phyloP scores from a whole-genome alignment of 2,113 vertebrate species.

The Calypte anna region DNA sequence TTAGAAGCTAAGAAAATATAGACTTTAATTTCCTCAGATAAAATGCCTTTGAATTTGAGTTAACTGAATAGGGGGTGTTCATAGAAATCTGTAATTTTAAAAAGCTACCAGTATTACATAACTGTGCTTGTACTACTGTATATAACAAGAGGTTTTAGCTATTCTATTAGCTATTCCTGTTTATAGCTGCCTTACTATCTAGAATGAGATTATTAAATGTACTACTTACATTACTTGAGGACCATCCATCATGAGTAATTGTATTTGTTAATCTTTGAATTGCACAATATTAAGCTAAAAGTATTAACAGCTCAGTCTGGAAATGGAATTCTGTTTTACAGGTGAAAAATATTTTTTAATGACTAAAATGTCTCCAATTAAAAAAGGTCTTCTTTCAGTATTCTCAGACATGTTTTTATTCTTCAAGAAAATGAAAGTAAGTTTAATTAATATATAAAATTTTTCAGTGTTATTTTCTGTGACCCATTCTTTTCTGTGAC shows the following conservation, averaged over 20 bases:
- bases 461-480: constrained; percentile 57
- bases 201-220: neutral
- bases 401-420: constrained; percentile 44
- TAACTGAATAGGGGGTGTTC: neutral
- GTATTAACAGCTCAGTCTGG: constrained; percentile 21
- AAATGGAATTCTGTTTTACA: constrained; percentile 39
- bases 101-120: neutral
- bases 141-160: neutral
- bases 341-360: constrained; percentile 50
- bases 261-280: constrained; percentile 37
- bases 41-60: neutral
- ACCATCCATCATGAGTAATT: constrained; percentile 19
- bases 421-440: neutral
- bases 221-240: neutral
- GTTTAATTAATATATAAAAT: constrained; percentile 23
- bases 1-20: constrained; percentile 21
- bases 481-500: constrained; percentile 23
- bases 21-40: neutral
- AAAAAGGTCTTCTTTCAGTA: constrained; percentile 37
- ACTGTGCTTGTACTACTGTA: neutral
- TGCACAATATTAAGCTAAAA: neutral
- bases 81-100: neutral
- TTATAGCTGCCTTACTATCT: neutral
- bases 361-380: neutral
- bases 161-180: neutral